Percentiles rank a stretch among this genome's conserved stretches.
Conservation (phyloP, 2,113 vertebrate genomes). For the Bubo scandiacus region DNA sequence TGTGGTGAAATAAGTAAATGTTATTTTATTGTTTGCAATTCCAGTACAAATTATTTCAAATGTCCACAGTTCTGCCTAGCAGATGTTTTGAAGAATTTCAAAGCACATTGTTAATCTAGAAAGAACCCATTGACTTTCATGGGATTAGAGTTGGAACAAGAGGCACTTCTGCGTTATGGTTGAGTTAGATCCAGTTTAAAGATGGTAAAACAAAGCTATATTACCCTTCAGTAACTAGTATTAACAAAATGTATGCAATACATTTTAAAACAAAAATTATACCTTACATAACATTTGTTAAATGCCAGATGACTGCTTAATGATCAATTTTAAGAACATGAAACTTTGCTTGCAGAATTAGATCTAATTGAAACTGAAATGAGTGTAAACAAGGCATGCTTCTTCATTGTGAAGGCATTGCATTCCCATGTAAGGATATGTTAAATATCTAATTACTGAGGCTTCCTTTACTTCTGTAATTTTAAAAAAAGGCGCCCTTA, state of each 20-base stretch:
- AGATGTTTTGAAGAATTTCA: not conserved
- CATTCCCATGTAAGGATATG: not conserved
- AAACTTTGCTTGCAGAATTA: not conserved
- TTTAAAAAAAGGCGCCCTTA: not conserved
- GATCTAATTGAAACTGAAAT: not conserved
- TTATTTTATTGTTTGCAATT: not conserved
- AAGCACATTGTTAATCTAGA: not conserved
- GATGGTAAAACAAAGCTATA: not conserved
- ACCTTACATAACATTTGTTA: not conserved
- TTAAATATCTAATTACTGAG: not conserved
- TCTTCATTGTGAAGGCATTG: not conserved
- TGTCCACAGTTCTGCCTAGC: not conserved
- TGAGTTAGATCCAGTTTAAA: not conserved
- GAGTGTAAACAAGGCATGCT: not conserved
- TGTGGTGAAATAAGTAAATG: not conserved
- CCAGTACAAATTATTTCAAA: not conserved
- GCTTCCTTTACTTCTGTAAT: not conserved
- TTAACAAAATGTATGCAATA: not conserved
- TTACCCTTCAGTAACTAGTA: not conserved
- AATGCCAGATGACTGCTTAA: not conserved
- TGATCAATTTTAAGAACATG: not conserved
- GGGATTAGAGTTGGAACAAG: not conserved
- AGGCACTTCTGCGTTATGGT: not conserved
- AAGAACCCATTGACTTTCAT: not conserved
- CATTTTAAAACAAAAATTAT: not conserved